Percentiles rank a stretch among this genome's conserved stretches.
Evolutionary conservation across 2,888 invertebrate species (phyloP).

Genomic region (Coremacera marginata): DNA sequence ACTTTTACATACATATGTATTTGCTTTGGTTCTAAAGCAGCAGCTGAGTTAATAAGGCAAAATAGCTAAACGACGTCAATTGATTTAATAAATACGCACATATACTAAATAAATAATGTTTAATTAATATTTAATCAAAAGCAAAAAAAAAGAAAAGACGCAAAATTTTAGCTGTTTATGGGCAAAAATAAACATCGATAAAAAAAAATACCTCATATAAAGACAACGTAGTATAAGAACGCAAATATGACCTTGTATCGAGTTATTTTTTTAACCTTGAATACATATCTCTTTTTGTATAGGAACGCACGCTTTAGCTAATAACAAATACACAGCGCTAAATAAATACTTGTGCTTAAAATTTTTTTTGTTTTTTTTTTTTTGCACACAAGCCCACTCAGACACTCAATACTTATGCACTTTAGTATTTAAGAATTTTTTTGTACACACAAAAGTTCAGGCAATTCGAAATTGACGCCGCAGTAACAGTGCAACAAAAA

Average conservation of each 20-base stretch:
- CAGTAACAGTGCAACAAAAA: background rate
- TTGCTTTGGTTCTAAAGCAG: constrained; percentile 20
- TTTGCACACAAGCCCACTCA: background rate
- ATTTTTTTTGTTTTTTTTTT: no score
- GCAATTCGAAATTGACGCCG: background rate
- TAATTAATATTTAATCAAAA: background rate
- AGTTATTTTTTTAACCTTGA: constrained; percentile 70
- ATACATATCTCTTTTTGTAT: constrained; percentile 37
- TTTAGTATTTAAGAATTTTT: background rate
- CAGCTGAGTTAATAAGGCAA: background rate
- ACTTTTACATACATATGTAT: no score
- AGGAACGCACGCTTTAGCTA: constrained; percentile 12
- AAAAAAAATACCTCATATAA: background rate
- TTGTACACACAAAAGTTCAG: background rate
- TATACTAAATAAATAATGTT: background rate
- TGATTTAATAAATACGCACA: background rate
- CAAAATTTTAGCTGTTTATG: background rate
- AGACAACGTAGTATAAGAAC: constrained; percentile 31
- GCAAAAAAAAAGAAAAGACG: background rate
- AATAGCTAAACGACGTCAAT: constrained; percentile 23
- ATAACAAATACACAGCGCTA: constrained; percentile 16
- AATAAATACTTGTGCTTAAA: constrained; percentile 11
- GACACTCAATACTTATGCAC: background rate
- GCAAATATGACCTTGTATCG: constrained; percentile 66
- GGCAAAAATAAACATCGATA: background rate